Base-by-base conservation (phyloP, 2,888 invertebrate species). In the Ectemnius continuus region DNA sequence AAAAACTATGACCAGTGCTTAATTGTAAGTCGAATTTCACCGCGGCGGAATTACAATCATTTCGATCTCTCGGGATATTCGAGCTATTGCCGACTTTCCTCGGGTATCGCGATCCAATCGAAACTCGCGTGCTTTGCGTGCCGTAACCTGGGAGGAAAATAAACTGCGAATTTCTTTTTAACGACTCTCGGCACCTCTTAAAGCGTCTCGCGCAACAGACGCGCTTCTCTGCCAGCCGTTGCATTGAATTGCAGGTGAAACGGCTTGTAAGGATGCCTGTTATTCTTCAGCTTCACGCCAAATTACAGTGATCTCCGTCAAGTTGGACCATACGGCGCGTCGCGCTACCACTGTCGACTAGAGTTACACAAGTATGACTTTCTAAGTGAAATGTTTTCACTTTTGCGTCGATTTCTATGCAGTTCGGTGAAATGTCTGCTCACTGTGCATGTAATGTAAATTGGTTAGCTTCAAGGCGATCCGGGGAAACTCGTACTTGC, bases 321-420 rank as follows among this genome's bases (percentile, higher is more conserved):
- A 13, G 26, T 36, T 23, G 61, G 57, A 67, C 76, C 58, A 11
- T 71, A 61, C 62, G 63, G 36, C 65, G 70, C 63, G 63, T 61
- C 52, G 4, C 14, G 67, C 67, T 56, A 65, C 59, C 23, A 56
- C 45, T 59, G 64, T 59, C 58, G 68, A 75, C 74, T 11, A 69
- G 59, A 67, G 67, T 80, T 75, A 71, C 67, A 78, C 69, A 72
- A 79, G 70, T 79, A 77, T 67, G 60, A 74, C 81, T 81, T 81
- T 81, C 81, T 79, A 77, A 81, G 79, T 79, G 81, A 79, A 81
- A 80, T 81, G 79, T 81, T 81, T 81, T 81, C 81, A 79, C 79
- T 81, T 79, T 81, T 79, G 75, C 72, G 61, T 64, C 45, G 71
- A 72, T 81, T 80, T 80, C 80, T 79, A 76, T 72, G 63, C 61